Evolutionary conservation across 2,797 vertebrate genomes (phyloP).

Genomic region (Falco rusticolus): DNA sequence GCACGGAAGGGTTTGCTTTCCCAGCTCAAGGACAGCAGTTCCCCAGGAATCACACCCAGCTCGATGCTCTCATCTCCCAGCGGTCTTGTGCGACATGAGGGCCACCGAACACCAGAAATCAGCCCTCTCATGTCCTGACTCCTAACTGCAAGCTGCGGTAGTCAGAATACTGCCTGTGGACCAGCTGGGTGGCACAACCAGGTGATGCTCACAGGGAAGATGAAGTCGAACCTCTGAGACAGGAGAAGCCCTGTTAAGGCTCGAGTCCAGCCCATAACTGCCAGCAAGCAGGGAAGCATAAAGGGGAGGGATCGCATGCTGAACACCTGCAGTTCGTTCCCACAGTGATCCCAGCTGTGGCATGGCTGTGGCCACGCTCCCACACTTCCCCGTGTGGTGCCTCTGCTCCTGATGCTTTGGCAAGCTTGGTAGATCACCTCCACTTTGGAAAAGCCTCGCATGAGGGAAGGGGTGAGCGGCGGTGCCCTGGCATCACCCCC

Average conservation of each 20-base stretch:
- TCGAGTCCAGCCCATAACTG: neutral
- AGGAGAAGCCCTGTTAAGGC: neutral
- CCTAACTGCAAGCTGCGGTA: neutral
- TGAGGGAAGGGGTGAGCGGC: rapidly evolving
- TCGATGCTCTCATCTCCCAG: neutral
- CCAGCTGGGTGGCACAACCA: neutral
- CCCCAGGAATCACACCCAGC: neutral
- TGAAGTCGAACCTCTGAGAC: neutral
- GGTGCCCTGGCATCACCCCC: neutral
- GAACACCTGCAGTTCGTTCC: neutral
- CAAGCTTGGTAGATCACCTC: neutral
- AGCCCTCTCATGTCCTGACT: neutral
- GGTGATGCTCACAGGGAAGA: neutral
- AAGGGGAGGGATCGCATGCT: neutral
- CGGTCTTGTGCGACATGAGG: rapidly evolving
- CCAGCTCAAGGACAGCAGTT: neutral
- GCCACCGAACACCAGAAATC: neutral
- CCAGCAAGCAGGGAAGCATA: rapidly evolving
- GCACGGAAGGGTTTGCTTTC: neutral
- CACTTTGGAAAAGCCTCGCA: neutral
- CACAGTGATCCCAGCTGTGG: neutral
- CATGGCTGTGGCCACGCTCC: rapidly evolving
- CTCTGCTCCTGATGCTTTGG: neutral
- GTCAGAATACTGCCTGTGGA: neutral
- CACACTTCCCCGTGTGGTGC: rapidly evolving